Evolutionary conservation across 2,797 vertebrate species (phyloP), one percentile per base, ranked within the genome.

Genomic region (Austrolebias charrua): DNA sequence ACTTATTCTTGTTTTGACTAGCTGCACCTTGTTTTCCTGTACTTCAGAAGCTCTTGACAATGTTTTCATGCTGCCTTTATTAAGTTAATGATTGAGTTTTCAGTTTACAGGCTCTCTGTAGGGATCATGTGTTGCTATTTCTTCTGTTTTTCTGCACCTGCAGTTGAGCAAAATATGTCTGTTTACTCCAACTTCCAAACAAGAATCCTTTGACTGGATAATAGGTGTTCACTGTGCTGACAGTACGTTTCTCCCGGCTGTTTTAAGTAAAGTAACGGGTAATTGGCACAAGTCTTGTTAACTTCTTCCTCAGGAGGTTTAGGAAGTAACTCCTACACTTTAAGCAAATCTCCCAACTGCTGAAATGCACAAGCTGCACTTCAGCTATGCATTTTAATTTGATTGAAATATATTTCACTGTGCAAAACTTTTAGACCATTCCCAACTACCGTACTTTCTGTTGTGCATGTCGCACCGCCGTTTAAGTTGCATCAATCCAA

Each of bases 251-350:
- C 80, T 80, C 66, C 24, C 6, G 4, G 59, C 72, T 12, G 11
- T 71, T 82, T 86, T 79, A 69, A 80, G 72, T 62, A 60, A 43
- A 47, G 69, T 60, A 61, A 79, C 57, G 60, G 78, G 71, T 85
- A 88, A 90, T 91, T 89, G 88, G 78, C 55, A 18, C 67, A 44
- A 82, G 80, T 88, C 83, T 76, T 75, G 75, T 72, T 59, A 65
- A 70, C 73, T 73, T 81, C 44, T 60, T 68, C 69, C 71, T 74
- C 78, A 68, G 52, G 73, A 83, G 85, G 72, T 86, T 82, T 62
- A 51, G 66, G 43, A 73, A 69, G 58, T 48, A 53, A 72, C 65
- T 83, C 59, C 66, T 55, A 63, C 57, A 51, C 47, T 76, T 76
- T 75, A 54, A 71, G 71, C 49, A 71, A 78, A 63, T 81, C 82